Evolutionary conservation across 2,113 vertebrate genomes (phyloP), one percentile per base, ranked within the genome.

Genomic region (Syngnathus scovelli): DNA sequence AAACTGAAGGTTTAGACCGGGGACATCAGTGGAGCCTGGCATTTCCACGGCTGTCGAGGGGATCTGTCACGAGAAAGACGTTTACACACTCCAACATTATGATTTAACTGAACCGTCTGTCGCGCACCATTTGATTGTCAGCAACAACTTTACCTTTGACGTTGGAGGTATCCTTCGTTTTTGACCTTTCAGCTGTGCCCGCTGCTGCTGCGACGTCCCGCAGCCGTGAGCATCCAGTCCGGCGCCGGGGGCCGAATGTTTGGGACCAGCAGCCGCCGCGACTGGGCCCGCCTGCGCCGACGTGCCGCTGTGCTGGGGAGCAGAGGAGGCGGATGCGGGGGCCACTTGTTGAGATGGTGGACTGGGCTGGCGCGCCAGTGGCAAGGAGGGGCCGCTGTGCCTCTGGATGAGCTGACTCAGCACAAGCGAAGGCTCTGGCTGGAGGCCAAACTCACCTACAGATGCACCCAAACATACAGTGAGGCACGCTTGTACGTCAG

Each of bases 21-120:
- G 93, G 55, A 98, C 72, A 21, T 99, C 96, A 7, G 94, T 86
- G 18, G 95, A 93, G 66, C 94, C 96, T 13, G 96, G 95, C 96
- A 98, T 98, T 87, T 99, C 96, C 70, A 99, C 96, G 3, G 96
- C 96, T 38, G 95, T 95, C 49, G 92, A 89, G 63, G 96, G 95
- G 76, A 95, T 96, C 95, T 98, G 74, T 13, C n/a, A 49, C 15
- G 19, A 41, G 0, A 2, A 2, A 39, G 11, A 39, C 23, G 38
- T 62, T 44, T 62, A 3, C n/a, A 23, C 61, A 58, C 4, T 8
- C 13, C 16, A 36, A 33, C 27, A 33, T 33, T 33, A 33, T 3
- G 27, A 33, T 33, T 33, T 33, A 33, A 3, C 27, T 3, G 27
- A 33, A 33, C 27, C 3, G 27, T 33, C 27, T 33, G 27, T 33